A percentile compares a stretch with the other conserved stretches of the same genome.
phyloP scores from a whole-genome alignment of 2,797 vertebrate species.

The Kryptopterus vitreolus region DNA sequence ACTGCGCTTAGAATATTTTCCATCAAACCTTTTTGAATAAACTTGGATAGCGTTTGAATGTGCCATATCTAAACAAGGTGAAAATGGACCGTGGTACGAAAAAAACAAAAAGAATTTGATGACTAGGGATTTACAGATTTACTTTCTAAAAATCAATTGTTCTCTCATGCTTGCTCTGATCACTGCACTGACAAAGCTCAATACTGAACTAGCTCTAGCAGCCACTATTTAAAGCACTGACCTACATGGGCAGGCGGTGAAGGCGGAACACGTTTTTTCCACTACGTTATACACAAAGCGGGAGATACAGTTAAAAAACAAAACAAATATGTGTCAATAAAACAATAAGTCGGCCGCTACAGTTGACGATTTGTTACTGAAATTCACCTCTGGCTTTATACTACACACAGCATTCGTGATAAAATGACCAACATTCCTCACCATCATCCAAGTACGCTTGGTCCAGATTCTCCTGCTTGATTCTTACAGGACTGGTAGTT shows the following conservation, averaged over 20 bases:
- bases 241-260: slow-evolving; percentile 48
- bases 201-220: slow-evolving; percentile 45
- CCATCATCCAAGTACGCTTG: slow-evolving; percentile 91
- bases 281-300: slow-evolving; percentile 2
- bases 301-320: background rate
- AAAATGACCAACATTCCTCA: slow-evolving; percentile 66
- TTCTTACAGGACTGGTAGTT: slow-evolving; percentile 71
- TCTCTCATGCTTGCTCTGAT: slow-evolving; percentile 39
- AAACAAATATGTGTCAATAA: background rate
- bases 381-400: background rate
- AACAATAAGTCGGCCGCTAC: background rate
- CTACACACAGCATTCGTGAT: background rate
- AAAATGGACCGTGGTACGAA: background rate
- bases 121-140: background rate
- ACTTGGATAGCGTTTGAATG: background rate
- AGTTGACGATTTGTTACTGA: background rate
- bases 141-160: slow-evolving; percentile 42
- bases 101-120: background rate
- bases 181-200: slow-evolving; percentile 37
- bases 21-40: background rate
- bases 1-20: background rate
- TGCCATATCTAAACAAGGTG: background rate
- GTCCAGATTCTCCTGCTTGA: slow-evolving; percentile 92
- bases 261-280: slow-evolving; percentile 26
- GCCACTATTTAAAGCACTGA: slow-evolving; percentile 57